phyloP scores from a whole-genome alignment of 2,797 vertebrate genomes.

The Pseudopleuronectes americanus region DNA sequence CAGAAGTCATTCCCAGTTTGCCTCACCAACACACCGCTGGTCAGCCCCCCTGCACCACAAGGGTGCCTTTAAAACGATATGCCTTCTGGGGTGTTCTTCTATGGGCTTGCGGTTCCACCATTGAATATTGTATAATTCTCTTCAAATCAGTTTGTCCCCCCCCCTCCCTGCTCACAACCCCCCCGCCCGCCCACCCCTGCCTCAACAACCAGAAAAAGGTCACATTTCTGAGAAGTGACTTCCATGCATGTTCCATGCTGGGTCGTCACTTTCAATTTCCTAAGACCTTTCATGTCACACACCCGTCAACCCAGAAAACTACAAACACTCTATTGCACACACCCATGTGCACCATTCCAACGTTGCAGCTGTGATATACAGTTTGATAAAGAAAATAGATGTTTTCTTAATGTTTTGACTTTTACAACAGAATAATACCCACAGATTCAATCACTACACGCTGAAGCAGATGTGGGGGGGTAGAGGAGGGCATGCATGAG shows the following conservation, averaged over 20 bases:
- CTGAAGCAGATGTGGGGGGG: not conserved
- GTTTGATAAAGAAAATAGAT: not conserved
- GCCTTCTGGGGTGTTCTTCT: conserved; percentile 78
- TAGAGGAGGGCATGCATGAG: conserved; percentile 6
- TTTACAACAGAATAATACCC: not conserved
- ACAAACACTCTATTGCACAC: conserved; percentile 45
- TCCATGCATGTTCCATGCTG: conserved; percentile 84
- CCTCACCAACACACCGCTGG: conserved; percentile 75
- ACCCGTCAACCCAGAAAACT: conserved; percentile 68
- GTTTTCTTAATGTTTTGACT: no score
- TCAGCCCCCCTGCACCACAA: conserved; percentile 54
- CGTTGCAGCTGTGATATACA: conserved; percentile 3
- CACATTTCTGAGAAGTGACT: conserved; percentile 88
- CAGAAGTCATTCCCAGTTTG: conserved; percentile 80
- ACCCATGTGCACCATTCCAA: not conserved
- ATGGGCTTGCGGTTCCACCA: conserved; percentile 68
- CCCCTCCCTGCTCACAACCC: conserved; percentile 34
- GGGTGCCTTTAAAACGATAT: conserved; percentile 79
- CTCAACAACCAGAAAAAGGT: conserved; percentile 86
- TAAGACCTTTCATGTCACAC: conserved; percentile 84
- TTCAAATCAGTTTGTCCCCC: conserved; percentile 76
- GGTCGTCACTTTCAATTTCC: conserved; percentile 86
- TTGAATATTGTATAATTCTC: conserved; percentile 81
- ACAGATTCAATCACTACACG: not conserved
- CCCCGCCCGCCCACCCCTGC: conserved; percentile 65